These are phyloP conservation scores for Rana temporaria DNA, from an alignment of 2,113 vertebrate species.

Conservation along the genomic window DNA sequence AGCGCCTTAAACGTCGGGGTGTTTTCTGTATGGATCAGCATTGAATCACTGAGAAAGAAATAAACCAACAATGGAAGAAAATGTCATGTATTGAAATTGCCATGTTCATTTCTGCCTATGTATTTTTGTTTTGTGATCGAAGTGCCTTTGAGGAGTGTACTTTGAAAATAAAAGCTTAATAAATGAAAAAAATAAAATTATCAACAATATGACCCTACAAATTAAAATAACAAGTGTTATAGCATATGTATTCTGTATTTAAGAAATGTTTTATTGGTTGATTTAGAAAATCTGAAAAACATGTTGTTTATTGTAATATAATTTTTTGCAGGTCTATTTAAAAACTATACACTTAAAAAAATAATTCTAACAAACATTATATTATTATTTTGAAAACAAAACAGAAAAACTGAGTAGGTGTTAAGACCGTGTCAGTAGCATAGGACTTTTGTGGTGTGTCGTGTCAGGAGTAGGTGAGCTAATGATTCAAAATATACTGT, in stretches of 20 bases:
- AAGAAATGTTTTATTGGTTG: not conserved
- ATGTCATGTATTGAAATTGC: conserved; percentile 46
- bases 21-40: conserved; percentile 35
- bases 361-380: no score
- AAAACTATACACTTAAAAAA: no score
- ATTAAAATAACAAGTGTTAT: conserved; percentile 15
- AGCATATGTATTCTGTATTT: conserved; percentile 1
- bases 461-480: no score
- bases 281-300: not conserved
- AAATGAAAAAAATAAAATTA: conserved; percentile 30
- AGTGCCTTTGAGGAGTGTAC: conserved; percentile 59
- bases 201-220: conserved; percentile 34
- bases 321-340: no score
- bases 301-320: no score
- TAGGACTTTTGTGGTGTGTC: no score
- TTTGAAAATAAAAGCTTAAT: conserved; percentile 57
- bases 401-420: no score
- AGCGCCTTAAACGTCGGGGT: conserved; percentile 39
- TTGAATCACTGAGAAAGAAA: conserved; percentile 18
- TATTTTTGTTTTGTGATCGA: conserved; percentile 58
- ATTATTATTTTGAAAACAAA: no score
- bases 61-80: conserved; percentile 7
- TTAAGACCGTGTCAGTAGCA: no score
- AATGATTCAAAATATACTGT: no score
- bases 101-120: conserved; percentile 53